These are phyloP conservation scores for Rhodeus uyekii DNA, from an alignment of 2,797 vertebrate genomes.

Conservation along the genomic window DNA sequence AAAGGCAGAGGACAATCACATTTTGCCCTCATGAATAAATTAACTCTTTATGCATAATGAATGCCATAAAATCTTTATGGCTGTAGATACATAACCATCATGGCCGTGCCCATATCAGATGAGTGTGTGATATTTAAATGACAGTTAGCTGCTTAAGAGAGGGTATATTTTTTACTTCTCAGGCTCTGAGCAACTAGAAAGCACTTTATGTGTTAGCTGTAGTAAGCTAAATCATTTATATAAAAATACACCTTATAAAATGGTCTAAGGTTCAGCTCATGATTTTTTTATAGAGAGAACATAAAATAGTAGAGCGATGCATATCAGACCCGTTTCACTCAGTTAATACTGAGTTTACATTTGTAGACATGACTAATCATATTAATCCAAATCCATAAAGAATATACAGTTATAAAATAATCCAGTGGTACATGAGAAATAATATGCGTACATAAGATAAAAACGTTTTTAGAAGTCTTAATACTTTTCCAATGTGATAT, in stretches of 20 bases:
- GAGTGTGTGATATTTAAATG: slow-evolving; percentile 90
- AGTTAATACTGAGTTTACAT: background rate
- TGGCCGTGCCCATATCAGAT: slow-evolving; percentile 76
- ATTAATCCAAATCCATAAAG: background rate
- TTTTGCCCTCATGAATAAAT: slow-evolving; percentile 92
- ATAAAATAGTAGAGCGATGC: background rate
- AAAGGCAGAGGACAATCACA: slow-evolving; percentile 76
- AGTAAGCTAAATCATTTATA: slow-evolving; percentile 34
- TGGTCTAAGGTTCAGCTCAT: background rate
- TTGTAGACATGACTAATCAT: background rate
- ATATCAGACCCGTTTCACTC: background rate
- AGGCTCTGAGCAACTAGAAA: slow-evolving; percentile 10
- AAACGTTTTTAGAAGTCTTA: background rate
- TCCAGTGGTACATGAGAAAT: background rate
- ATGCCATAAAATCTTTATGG: slow-evolving; percentile 92
- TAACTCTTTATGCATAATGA: slow-evolving; percentile 87
- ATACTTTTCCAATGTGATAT: background rate
- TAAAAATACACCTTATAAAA: slow-evolving; percentile 20
- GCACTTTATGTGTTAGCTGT: slow-evolving; percentile 8
- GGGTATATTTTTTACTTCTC: slow-evolving; percentile 45
- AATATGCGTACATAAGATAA: background rate
- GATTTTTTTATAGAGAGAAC: slow-evolving; percentile 7
- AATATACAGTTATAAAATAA: background rate
- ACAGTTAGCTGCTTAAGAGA: slow-evolving; percentile 78
- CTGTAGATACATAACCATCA: slow-evolving; percentile 78